Evolutionary conservation across 2,797 vertebrate species (phyloP), one percentile per base, ranked within the genome.

Genomic region (Clarias laeviceps): DNA sequence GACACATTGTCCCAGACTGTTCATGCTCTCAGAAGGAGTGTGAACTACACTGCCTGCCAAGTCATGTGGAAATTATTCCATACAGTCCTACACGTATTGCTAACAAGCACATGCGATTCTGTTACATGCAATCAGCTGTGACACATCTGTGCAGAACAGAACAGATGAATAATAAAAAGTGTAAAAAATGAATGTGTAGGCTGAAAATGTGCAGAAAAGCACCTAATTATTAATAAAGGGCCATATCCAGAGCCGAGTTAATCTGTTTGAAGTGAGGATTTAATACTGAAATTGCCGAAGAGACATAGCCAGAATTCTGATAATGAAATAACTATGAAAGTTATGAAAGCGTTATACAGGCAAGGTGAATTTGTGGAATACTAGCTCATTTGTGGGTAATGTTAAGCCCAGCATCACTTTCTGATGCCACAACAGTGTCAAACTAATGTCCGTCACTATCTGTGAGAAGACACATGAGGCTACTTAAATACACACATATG

Each of bases 11-110:
- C 27, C 73, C 29, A 34, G 81, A 40, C 57, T 70, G 73, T 64
- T 76, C 54, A 68, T 76, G 81, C 69, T 37, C 83, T 66, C 82
- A 62, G 34, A 74, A 85, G 80, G 81, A 27, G 89, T 87, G 70
- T 91, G 91, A 91, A 90, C 65, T 86, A 70, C 84, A 82, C 78
- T 54, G 57, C 86, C 86, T 92, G 88, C 88, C 86, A 91, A 87
- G 85, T 88, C 78, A 76, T 88, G 89, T 86, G 89, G 84, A 88
- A 92, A 92, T 88, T 86, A 88, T 82, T 79, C 85, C 72, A 86
- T 86, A 87, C 76, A 82, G 85, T 78, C 70, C 82, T 86, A 70
- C 81, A 68, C 24, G 27, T 59, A 64, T 59, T 68, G 85, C 85
- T 84, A 90, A 89, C 82, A 18, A 83, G 81, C 76, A 86, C 86